Conservation (phyloP, 2,888 invertebrate species). For the Luffia ferchaultella region DNA sequence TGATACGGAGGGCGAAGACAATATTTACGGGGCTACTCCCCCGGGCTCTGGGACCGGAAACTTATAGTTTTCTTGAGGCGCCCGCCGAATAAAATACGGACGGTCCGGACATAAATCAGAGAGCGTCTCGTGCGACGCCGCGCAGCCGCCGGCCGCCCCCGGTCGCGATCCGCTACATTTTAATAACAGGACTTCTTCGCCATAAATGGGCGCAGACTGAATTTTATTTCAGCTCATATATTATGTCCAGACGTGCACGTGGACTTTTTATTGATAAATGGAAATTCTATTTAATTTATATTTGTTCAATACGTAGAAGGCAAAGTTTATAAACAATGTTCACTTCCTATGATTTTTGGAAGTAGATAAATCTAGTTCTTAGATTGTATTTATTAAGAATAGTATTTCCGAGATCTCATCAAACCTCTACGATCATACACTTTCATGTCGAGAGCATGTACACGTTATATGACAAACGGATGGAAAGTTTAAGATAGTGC, state of each 20-base stretch:
- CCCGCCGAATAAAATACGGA: constrained; percentile 64
- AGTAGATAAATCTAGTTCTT: too few relatives aligned
- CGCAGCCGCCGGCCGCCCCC: constrained; percentile 28
- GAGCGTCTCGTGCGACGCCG: constrained; percentile 51
- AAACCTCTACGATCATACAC: too few relatives aligned
- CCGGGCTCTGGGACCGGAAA: constrained; percentile 61
- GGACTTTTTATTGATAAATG: constrained; percentile 37
- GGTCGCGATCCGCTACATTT: constrained; percentile 47
- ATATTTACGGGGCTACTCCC: constrained; percentile 62
- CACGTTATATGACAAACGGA: too few relatives aligned
- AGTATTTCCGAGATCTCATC: too few relatives aligned
- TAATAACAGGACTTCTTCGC: constrained; percentile 52
- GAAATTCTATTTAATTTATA: neutral
- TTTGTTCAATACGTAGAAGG: too few relatives aligned
- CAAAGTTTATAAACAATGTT: too few relatives aligned
- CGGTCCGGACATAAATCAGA: constrained; percentile 60
- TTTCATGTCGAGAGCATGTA: too few relatives aligned
- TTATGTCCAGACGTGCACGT: constrained; percentile 40
- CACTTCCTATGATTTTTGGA: too few relatives aligned
- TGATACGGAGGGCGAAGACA: constrained; percentile 56
- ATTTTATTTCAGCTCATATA: constrained; percentile 57
- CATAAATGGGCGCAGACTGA: constrained; percentile 59
- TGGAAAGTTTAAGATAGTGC: too few relatives aligned
- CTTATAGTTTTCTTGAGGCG: constrained; percentile 66
- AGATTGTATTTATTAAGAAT: too few relatives aligned